Conservation (phyloP, 2,113 vertebrate species). For the Neoarius graeffei region DNA sequence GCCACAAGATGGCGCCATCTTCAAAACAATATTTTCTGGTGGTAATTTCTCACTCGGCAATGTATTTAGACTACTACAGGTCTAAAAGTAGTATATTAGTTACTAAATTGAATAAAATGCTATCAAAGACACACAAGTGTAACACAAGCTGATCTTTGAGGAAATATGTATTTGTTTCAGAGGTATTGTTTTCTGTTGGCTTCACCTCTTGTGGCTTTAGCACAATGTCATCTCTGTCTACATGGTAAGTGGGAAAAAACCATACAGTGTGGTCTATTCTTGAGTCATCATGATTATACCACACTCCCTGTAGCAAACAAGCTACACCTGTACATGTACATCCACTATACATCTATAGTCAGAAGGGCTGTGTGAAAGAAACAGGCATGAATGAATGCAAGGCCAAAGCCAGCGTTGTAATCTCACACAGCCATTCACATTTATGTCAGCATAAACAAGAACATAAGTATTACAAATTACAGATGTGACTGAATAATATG, state of each 20-base stretch:
- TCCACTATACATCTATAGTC: not conserved
- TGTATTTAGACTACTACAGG: not conserved
- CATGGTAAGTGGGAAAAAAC: not conserved
- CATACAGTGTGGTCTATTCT: not conserved
- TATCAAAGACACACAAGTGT: not conserved
- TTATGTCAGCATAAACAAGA: not conserved
- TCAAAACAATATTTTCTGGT: constrained; percentile 24
- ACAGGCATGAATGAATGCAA: not conserved
- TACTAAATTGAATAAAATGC: not conserved
- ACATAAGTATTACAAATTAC: not conserved
- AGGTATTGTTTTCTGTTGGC: not conserved
- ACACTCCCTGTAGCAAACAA: not conserved
- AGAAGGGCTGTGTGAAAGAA: not conserved
- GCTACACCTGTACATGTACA: not conserved
- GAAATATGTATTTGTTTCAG: not conserved
- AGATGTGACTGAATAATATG: not conserved
- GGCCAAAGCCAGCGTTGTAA: not conserved
- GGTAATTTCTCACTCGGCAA: not conserved
- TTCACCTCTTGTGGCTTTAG: not conserved
- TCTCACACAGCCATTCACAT: not conserved
- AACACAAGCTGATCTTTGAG: not conserved
- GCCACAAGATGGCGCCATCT: constrained; percentile 61
- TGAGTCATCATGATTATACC: not conserved
- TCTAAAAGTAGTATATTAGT: not conserved
- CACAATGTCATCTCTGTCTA: not conserved